Evolutionary conservation across 1,140 invertebrate genomes (phyloP).

Genomic region (Hypothenemus hampei): DNA sequence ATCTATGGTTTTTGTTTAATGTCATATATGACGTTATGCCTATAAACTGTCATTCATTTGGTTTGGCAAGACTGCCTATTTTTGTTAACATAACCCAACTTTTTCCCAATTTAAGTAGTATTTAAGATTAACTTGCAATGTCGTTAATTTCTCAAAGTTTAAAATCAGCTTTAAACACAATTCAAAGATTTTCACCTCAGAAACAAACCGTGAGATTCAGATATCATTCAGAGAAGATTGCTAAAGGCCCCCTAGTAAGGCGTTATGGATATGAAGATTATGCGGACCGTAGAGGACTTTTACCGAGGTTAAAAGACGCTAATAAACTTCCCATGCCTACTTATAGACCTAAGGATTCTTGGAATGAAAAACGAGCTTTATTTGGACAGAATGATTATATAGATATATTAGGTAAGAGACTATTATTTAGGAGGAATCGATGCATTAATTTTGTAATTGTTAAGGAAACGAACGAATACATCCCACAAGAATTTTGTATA

Average conservation of each 20-base stretch:
- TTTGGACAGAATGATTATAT: conserved; percentile 98
- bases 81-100: no score
- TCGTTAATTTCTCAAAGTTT: not conserved
- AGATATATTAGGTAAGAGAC: conserved; percentile 88
- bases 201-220: conserved; percentile 51
- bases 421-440: no score
- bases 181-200: conserved; percentile 44
- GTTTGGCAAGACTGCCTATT: no score
- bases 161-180: not conserved
- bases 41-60: no score
- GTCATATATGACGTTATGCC: no score
- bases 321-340: conserved; percentile 58
- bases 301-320: conserved; percentile 57
- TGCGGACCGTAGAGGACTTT: conserved; percentile 58
- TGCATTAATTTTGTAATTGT: not conserved
- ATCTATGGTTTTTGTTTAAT: no score
- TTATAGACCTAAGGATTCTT: conserved; percentile 68
- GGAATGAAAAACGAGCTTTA: conserved; percentile 70
- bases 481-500: conserved; percentile 76
- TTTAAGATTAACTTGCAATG: conserved; percentile 3
- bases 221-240: conserved; percentile 65
- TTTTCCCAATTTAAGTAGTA: no score
- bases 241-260: conserved; percentile 54
- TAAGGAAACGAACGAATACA: conserved; percentile 72
- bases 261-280: conserved; percentile 67